Base-by-base conservation (phyloP, 2,888 invertebrate genomes). In the Acleris sparsana region DNA sequence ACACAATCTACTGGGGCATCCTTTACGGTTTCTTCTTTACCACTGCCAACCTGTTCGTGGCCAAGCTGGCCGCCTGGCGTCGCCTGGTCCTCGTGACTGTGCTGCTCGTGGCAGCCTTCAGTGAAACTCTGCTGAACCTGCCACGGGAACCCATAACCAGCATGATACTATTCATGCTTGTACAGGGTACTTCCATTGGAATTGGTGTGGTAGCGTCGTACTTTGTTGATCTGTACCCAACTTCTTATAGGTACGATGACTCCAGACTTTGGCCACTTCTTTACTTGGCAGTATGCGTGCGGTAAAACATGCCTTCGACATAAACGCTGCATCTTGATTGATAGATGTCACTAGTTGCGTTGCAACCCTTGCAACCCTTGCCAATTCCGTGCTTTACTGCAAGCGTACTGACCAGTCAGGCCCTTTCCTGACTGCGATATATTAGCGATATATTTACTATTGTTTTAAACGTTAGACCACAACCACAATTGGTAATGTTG, bases 1-100 rank as follows among this genome's bases (percentile, higher is more conserved):
- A 84, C 57, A 94, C 95, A 0, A 94, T 95, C 52, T 84, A 93
- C 71, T 93, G 94, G 52, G 94, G 95, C 5, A 86, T 95, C 16
- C 77, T 90, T 1, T 94, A 95, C 71, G 95, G 95, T 0, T 75
- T 89, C 0, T 89, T 93, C 53, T 94, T 94, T 68, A 85, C 94
- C 0, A 16, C 93, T 0, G 87, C 94, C 13, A 95, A 94, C 72
- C 71, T 94, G 2, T 59, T 89, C 0, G 70, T 79, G 1, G 71
- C 82, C 3, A 77, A 68, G 89, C 92, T 74, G 84, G 94, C 73
- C 80, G 87, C 75, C 73, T 93, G 61, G 88, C 93, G 94, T 25
- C 92, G 93, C 59, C 82, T 87, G 69, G 77, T 94, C 3, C 76
- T 94, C 22, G 75, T 93, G 74, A 68, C 73, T 70, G 82, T 69